These are phyloP conservation scores for Meganola albula DNA, from an alignment of 2,888 invertebrate genomes.

Conservation along the genomic window DNA sequence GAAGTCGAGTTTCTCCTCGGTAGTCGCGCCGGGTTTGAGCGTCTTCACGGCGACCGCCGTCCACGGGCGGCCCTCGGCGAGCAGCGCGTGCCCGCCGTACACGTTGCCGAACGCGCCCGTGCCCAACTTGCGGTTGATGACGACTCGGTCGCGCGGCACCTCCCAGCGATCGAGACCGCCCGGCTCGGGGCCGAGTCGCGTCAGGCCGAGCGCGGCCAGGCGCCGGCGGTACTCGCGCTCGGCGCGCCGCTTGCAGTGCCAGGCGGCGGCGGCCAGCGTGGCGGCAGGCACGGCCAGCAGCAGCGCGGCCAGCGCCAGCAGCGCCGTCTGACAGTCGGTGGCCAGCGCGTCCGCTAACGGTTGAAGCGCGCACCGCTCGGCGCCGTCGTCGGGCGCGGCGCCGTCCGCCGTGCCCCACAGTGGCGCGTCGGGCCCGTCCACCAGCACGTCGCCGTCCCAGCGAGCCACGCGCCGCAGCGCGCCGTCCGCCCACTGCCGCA, in stretches of 20 bases:
- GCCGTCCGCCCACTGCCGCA: constrained; percentile 80
- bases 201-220: constrained; percentile 46
- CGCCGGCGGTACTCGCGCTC: constrained; percentile 50
- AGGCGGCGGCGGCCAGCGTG: constrained; percentile 41
- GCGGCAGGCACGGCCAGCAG: constrained; percentile 38
- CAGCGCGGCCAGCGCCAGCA: constrained; percentile 59
- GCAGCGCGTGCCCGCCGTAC: constrained; percentile 91
- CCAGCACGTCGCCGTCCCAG: constrained; percentile 83
- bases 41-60: constrained; percentile 93
- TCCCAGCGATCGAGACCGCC: constrained; percentile 90
- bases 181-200: constrained; percentile 44
- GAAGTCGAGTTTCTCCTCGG: constrained; percentile 93
- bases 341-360: constrained; percentile 81
- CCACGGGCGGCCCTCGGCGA: constrained; percentile 81
- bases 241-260: constrained; percentile 48
- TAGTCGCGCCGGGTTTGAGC: constrained; percentile 87
- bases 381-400: constrained; percentile 82
- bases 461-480: constrained; percentile 82
- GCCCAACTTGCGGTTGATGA: constrained; percentile 89
- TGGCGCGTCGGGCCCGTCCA: constrained; percentile 75
- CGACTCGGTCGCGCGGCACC: constrained; percentile 88
- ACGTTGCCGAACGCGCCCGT: constrained; percentile 96
- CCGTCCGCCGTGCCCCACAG: constrained; percentile 82
- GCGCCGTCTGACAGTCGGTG: constrained; percentile 85
- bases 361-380: constrained; percentile 81